Evolutionary conservation across 2,888 invertebrate genomes (phyloP).

Genomic region (Trachelus troglodyta): DNA sequence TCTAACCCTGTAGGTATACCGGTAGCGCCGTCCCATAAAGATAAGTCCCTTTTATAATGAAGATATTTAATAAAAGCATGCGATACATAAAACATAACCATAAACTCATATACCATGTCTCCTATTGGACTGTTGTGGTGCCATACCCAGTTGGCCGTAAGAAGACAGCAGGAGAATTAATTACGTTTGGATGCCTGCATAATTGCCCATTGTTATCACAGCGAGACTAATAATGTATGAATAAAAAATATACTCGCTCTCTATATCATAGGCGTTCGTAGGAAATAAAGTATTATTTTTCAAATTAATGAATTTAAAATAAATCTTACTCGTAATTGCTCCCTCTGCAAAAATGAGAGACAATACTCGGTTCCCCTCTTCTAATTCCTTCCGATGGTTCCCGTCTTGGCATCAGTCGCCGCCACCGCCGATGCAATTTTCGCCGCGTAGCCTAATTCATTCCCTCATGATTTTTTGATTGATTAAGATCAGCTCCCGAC

Average conservation of each 20-base stretch:
- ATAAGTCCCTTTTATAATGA: neutral
- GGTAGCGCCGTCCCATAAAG: conserved; percentile 4
- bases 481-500: conserved; percentile 53
- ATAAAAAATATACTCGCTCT: no score
- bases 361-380: neutral
- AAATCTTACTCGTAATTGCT: neutral
- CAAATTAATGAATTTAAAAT: neutral
- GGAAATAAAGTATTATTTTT: neutral
- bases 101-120: conserved; percentile 1
- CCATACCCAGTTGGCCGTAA: neutral
- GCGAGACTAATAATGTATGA: no score
- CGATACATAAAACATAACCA: conserved; percentile 4
- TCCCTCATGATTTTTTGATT: conserved; percentile 59
- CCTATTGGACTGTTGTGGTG: neutral
- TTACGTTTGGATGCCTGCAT: neutral
- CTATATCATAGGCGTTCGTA: neutral
- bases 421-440: conserved; percentile 12
- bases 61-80: neutral
- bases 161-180: neutral
- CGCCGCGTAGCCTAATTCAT: conserved; percentile 42
- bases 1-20: neutral
- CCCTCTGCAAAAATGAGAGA: conserved; percentile 1
- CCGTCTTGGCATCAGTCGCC: no score
- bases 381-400: conserved; percentile 6
- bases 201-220: no score